Evolutionary conservation across 2,888 invertebrate species (phyloP).

Genomic region (Oligia strigilis): DNA sequence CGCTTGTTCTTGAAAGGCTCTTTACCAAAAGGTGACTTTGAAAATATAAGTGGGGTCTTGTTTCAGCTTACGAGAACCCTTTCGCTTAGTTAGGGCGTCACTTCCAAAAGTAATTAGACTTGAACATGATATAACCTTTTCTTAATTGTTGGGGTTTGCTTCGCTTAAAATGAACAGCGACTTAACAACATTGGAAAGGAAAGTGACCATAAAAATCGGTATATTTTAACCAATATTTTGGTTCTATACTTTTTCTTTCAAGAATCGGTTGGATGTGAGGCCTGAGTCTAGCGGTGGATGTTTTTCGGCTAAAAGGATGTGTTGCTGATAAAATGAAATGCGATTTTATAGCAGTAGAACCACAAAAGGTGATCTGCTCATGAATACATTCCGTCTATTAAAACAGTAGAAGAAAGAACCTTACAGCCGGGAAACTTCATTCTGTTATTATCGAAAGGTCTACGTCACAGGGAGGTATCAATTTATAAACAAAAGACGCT

Average conservation of each 20-base stretch:
- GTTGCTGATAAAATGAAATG: no score
- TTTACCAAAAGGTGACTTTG: conserved; percentile 10
- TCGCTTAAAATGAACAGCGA: not conserved
- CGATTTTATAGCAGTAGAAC: no score
- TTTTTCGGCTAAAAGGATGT: no score
- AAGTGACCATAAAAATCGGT: not conserved
- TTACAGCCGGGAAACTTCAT: no score
- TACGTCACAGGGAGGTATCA: not conserved
- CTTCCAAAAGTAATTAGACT: conserved; percentile 25
- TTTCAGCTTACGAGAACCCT: conserved; percentile 5
- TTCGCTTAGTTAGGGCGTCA: conserved; percentile 12
- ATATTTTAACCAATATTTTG: not conserved
- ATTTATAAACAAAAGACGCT: not conserved
- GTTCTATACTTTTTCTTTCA: not conserved
- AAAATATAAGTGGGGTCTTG: conserved; percentile 27
- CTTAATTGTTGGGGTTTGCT: conserved; percentile 1
- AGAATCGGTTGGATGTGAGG: not conserved
- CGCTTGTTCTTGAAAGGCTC: not conserved
- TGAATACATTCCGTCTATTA: no score
- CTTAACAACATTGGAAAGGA: not conserved
- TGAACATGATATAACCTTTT: conserved; percentile 33
- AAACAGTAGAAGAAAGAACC: no score
- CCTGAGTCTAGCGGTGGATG: not conserved
- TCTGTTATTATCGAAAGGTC: not conserved
- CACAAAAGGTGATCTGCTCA: no score